Evolutionary conservation across 2,888 invertebrate genomes (phyloP).

Genomic region (Ashinkailepas kermadecensis): DNA sequence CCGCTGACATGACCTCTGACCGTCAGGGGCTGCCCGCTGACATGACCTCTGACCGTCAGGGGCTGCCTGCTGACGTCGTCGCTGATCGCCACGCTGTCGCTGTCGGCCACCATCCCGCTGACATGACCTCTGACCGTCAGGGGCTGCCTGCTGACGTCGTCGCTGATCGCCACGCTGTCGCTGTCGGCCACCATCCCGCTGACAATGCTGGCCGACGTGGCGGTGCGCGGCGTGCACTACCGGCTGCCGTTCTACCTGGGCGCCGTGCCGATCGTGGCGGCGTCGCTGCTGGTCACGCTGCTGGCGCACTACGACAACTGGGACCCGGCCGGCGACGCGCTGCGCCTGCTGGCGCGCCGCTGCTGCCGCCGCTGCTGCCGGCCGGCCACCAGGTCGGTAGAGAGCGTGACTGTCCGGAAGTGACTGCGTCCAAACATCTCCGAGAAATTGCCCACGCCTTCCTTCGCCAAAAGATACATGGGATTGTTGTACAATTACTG

Average conservation of each 20-base stretch:
- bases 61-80: constrained; percentile 90
- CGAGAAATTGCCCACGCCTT: too few species aligned
- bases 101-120: constrained; percentile 62
- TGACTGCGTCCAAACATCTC: too few species aligned
- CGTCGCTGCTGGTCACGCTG: constrained; percentile 61
- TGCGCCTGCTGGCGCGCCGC: not conserved
- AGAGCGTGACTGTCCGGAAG: too few species aligned
- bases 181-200: constrained; percentile 81
- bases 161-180: constrained; percentile 76
- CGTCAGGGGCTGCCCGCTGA: not conserved
- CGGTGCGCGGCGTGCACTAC: constrained; percentile 58
- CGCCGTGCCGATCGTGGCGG: constrained; percentile 64
- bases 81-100: constrained; percentile 74
- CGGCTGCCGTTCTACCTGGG: constrained; percentile 63
- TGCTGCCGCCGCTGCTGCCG: not conserved
- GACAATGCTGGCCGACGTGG: constrained; percentile 74
- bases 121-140: constrained; percentile 47
- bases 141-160: constrained; percentile 90
- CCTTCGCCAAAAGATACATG: too few species aligned
- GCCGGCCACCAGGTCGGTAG: not conserved
- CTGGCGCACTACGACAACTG: constrained; percentile 70
- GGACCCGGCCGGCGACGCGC: constrained; percentile 61
- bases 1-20: not conserved
- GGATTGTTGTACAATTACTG: too few species aligned
- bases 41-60: constrained; percentile 49